Evolutionary conservation across 2,888 invertebrate species (phyloP).

Genomic region (Yponomeuta evonymella): DNA sequence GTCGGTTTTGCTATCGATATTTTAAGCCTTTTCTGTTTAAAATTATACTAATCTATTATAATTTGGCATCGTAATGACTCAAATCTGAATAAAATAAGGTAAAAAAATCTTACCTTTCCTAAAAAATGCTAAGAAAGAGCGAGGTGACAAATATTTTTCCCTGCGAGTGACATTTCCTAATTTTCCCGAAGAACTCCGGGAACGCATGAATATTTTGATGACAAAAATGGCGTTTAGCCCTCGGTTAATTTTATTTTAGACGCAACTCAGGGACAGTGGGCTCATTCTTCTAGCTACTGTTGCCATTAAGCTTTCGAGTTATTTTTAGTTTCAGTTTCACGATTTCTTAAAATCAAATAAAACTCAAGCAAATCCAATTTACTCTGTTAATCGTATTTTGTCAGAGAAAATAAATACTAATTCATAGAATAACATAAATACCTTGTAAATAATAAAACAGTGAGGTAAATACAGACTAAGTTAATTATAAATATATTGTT

Average conservation of each 20-base stretch:
- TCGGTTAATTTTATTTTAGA: slow-evolving; percentile 57
- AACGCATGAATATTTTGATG: slow-evolving; percentile 15
- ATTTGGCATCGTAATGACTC: too few species aligned
- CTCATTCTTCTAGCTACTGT: slow-evolving; percentile 34
- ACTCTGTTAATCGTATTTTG: too few species aligned
- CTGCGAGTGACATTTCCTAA: slow-evolving; percentile 3
- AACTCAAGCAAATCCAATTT: too few species aligned
- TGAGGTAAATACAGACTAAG: too few species aligned
- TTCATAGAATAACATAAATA: too few species aligned
- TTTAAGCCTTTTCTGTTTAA: too few species aligned
- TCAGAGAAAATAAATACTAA: too few species aligned
- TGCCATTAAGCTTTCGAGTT: neutral
- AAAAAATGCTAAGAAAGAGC: neutral
- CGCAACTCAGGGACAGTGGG: slow-evolving; percentile 18
- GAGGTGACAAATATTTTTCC: neutral
- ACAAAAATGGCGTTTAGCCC: slow-evolving; percentile 33
- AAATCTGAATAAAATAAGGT: too few species aligned
- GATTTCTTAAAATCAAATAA: neutral
- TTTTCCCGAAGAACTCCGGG: neutral
- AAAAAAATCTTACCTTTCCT: neutral
- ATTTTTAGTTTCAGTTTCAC: neutral
- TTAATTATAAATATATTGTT: too few species aligned
- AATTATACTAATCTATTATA: too few species aligned
- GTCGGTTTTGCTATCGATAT: too few species aligned
- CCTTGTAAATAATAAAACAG: too few species aligned